A percentile compares a stretch with the other conserved stretches of the same genome.
Evolutionary conservation across 2,888 invertebrate genomes (phyloP).

Genomic region (Cyclophora punctaria): DNA sequence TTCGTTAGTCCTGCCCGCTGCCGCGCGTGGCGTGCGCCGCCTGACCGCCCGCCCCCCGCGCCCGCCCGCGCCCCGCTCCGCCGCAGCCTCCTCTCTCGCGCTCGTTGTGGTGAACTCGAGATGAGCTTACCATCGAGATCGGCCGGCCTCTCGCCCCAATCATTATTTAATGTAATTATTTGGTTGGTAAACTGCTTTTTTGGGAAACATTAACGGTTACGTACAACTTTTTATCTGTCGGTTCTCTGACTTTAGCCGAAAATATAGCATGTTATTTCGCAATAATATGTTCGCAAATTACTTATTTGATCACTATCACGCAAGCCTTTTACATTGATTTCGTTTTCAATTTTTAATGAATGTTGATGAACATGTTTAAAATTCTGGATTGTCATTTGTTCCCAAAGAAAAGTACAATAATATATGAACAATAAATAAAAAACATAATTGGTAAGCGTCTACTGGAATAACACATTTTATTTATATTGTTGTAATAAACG

Average conservation of each 20-base stretch:
- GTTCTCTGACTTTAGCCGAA: slow-evolving; percentile 25
- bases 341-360: too few species aligned
- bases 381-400: too few species aligned
- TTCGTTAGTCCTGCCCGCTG: background rate
- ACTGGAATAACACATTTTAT: slow-evolving; percentile 12
- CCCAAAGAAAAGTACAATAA: too few species aligned
- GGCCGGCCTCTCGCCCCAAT: slow-evolving; percentile 54
- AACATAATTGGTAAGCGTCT: slow-evolving; percentile 11
- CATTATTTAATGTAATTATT: slow-evolving; percentile 72
- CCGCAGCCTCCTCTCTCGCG: slow-evolving; percentile 37
- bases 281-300: too few species aligned
- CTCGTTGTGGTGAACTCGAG: slow-evolving; percentile 53
- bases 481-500: slow-evolving; percentile 15
- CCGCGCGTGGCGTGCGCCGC: slow-evolving; percentile 6
- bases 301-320: too few species aligned
- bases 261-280: too few species aligned
- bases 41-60: slow-evolving; percentile 14
- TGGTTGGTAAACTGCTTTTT: slow-evolving; percentile 55
- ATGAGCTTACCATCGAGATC: slow-evolving; percentile 51
- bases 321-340: too few species aligned
- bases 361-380: too few species aligned
- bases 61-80: slow-evolving; percentile 18
- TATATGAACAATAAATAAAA: slow-evolving; percentile 5
- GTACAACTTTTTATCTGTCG: slow-evolving; percentile 42
- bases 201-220: slow-evolving; percentile 55